Base-by-base conservation (phyloP, 2,888 invertebrate species). In the Drosophila lutescens region DNA sequence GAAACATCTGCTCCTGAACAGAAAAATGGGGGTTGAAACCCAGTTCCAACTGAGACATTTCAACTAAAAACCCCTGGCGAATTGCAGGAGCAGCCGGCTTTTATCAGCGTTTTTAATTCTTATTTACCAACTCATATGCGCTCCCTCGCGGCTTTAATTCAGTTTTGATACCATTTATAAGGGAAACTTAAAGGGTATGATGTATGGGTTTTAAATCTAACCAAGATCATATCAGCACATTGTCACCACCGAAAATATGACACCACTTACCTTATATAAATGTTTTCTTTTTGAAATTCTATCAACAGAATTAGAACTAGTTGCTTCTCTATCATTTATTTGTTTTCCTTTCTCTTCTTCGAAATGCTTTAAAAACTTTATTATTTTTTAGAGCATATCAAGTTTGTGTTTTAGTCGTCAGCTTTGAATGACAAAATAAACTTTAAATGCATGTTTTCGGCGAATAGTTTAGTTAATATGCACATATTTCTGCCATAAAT, bases 1-100 rank as follows among this genome's bases (percentile, higher is more conserved):
- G 78, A 89, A 90, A 90, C 90, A 90, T 90, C 90, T 91, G 90
- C 91, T 90, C 85, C 90, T 90, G 77, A 68, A 57, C 62, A 4
- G 4, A 32, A 20, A 60, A 59, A 53, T 36, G 78, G 75, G 89
- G 89, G 89, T 89, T 89, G 90, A 88, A 89, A 81, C 61, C n/a
- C n/a, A n/a, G n/a, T 73, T 53, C 63, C 46, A 62, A 32, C 61
- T 72, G 30, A 20, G 60, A 58, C 72, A 57, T 53, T 26, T 40
- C 53, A 40, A 46, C 46, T 46, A 13, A 32, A 20, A 34, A 49
- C 49, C 49, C 49, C 32, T 20, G 32, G 17, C 49, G 49, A 34
- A 59, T n/a, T 57, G 44, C 55, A 80, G 72, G 58, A 73, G 85
- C 87, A 87, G 88, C 83, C 80, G 86, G 84, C 83, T 26, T 70